Evolutionary conservation across 2,888 invertebrate species (phyloP), one percentile per base, ranked within the genome.

Genomic region (Andrena fulva): DNA sequence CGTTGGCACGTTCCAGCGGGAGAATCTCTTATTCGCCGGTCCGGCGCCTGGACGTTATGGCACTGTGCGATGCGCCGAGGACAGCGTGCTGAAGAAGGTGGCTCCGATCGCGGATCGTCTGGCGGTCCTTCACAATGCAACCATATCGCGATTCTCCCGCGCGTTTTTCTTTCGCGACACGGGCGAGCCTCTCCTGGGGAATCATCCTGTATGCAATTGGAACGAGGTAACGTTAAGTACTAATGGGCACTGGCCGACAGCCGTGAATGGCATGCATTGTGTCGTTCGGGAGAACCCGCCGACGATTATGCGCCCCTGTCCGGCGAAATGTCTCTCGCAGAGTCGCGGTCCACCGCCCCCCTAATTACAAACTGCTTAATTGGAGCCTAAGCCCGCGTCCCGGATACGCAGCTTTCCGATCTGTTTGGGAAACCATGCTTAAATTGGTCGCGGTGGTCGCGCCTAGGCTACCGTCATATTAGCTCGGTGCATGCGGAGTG

Each of bases 131-230:
- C 42, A 16, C 70, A 31, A 29, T 59, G 42, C 42, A 31, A 33
- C 27, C 24, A 24, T 33, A 20, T 54, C 68, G 48, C 20, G 72
- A 27, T 59, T 12, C 60, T 59, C 50, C 29, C 59, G 48, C 48
- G 48, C 52, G 27, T 64, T 71, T 59, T 50, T n/a, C 33, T 54
- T 6, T n/a, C 12, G 31, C 10, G 31, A 24, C 52, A 54, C 60
- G 24, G 10, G 27, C 12, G 24, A 29, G 29, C 66, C 72, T 62
- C 66, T 42, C 42, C 42, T 63, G 66, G 33, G 52, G 76, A 62
- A 71, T 77, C 79, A 84, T 77, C 88, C 87, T 87, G 87, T 77
- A 27, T 56, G 86, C 80, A 88, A 80, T 78, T 73, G 75, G 74
- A 87, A 88, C 67, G 59, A 69, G 76, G 75, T 75, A 81, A 84